These are phyloP conservation scores for Drosophila obscura DNA, from an alignment of 1,140 invertebrate species.

Conservation along the genomic window DNA sequence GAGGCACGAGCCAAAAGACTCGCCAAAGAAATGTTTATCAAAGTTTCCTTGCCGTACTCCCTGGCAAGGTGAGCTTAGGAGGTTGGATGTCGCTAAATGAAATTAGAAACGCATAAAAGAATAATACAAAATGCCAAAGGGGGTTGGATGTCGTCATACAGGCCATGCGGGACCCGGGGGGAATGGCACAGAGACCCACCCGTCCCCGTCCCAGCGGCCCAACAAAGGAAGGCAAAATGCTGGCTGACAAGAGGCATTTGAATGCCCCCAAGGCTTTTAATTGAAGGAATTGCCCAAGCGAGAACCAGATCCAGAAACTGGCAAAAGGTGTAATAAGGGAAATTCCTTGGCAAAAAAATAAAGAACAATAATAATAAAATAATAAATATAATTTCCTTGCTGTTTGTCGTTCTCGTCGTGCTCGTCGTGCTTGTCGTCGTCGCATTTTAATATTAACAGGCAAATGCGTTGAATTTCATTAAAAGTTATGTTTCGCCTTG, in stretches of 20 bases:
- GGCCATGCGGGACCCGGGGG: constrained; percentile 10
- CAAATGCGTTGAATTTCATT: constrained; percentile 77
- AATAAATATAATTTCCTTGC: constrained; percentile 78
- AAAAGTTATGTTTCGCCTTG: constrained; percentile 69
- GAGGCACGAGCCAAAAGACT: constrained; percentile 19
- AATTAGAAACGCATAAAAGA: constrained; percentile 82
- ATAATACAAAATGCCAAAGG: constrained; percentile 66
- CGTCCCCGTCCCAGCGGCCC: too few species aligned
- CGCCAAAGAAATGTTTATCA: constrained; percentile 65
- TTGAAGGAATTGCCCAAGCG: constrained; percentile 37
- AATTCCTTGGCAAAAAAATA: constrained; percentile 50
- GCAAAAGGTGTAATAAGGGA: constrained; percentile 67
- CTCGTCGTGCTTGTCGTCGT: constrained; percentile 14
- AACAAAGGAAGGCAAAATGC: constrained; percentile 26
- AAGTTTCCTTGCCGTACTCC: constrained; percentile 40
- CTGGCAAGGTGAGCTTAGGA: constrained; percentile 3
- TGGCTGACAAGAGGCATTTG: constrained; percentile 68
- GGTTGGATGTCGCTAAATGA: constrained; percentile 70
- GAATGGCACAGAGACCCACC: too few species aligned
- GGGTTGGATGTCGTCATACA: constrained; percentile 30
- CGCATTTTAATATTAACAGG: constrained; percentile 78
- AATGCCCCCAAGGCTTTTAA: constrained; percentile 60
- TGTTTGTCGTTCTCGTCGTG: constrained; percentile 42
- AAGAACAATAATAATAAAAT: constrained; percentile 53
- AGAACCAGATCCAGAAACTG: constrained; percentile 3